Conservation (phyloP, 2,113 vertebrate genomes). For the Lontra canadensis region DNA sequence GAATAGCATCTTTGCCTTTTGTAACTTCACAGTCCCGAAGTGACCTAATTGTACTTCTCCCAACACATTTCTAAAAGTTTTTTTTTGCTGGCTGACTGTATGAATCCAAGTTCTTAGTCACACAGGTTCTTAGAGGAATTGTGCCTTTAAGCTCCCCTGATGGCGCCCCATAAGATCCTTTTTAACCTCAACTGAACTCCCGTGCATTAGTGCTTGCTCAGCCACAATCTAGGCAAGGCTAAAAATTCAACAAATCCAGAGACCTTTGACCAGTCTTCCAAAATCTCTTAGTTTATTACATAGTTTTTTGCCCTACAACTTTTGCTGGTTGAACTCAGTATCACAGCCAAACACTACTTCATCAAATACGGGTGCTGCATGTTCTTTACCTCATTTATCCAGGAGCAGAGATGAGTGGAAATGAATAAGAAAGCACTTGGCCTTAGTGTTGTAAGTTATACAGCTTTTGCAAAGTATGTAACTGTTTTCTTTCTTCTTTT, state of each 20-base stretch:
- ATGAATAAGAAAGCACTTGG: not conserved
- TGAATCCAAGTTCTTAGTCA: not conserved
- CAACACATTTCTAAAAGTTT: not conserved
- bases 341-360: not conserved
- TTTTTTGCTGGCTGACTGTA: not conserved
- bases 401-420: accelerated
- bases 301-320: not conserved
- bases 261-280: not conserved
- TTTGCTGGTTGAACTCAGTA: not conserved
- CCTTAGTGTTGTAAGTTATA: not conserved
- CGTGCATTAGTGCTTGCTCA: not conserved
- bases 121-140: not conserved
- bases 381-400: not conserved
- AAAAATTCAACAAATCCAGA: not conserved
- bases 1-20: not conserved
- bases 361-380: not conserved
- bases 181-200: not conserved
- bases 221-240: not conserved
- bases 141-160: not conserved
- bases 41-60: not conserved
- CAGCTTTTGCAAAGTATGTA: not conserved
- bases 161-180: not conserved
- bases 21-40: not conserved
- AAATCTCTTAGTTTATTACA: not conserved
- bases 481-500: not conserved